These are phyloP conservation scores for Sebastes variabilis DNA, from an alignment of 2,797 vertebrate species.

Conservation along the genomic window DNA sequence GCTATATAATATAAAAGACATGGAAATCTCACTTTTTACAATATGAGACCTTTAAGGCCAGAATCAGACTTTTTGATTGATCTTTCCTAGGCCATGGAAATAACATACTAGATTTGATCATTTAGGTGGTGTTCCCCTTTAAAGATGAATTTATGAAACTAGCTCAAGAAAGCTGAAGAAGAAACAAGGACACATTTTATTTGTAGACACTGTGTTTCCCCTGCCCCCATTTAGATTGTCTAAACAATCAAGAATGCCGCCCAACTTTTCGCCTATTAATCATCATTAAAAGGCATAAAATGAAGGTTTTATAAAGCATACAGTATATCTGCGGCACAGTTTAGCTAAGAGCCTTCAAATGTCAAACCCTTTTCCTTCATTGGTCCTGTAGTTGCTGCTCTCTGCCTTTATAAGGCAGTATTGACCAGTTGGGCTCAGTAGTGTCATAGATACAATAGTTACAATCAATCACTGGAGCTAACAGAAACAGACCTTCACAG, in stretches of 20 bases:
- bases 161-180: neutral
- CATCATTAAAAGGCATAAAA: neutral
- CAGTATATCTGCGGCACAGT: neutral
- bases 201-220: neutral
- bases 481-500: slow-evolving; percentile 10
- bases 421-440: slow-evolving; percentile 5
- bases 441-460: slow-evolving; percentile 15
- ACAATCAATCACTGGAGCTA: slow-evolving; percentile 32
- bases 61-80: neutral
- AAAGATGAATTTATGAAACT: neutral
- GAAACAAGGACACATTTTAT: neutral
- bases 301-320: neutral
- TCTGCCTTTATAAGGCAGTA: neutral
- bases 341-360: neutral
- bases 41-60: neutral
- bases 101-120: no score
- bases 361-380: neutral
- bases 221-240: neutral
- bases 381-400: neutral
- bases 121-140: neutral
- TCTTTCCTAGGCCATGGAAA: no score
- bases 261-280: neutral
- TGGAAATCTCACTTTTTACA: no score
- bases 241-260: neutral
- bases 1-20: no score